Conservation (phyloP, 2,113 vertebrate genomes). For the Melanostigma gelatinosum region DNA sequence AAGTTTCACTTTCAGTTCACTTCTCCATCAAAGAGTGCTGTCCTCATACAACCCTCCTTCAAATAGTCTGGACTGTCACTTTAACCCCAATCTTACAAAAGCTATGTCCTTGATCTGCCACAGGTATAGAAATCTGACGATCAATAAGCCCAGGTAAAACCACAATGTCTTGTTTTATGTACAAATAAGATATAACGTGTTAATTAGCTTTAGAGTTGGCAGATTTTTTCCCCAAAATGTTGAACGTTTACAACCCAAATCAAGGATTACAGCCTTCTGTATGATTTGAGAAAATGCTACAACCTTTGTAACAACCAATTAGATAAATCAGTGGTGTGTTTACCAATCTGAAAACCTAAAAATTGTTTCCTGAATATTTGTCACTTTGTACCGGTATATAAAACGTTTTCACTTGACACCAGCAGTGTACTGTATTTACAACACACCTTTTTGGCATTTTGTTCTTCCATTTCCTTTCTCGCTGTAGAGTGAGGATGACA, state of each 20-base stretch:
- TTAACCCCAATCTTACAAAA: conserved; percentile 25
- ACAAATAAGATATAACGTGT: not conserved
- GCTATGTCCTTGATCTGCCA: not conserved
- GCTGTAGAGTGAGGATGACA: conserved; percentile 92
- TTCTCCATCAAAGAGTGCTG: too few relatives aligned
- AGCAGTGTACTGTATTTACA: not conserved
- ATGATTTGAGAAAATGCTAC: not conserved
- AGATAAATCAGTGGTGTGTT: not conserved
- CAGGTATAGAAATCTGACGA: not conserved
- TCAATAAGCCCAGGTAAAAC: not conserved
- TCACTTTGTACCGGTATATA: not conserved
- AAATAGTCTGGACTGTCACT: too few relatives aligned
- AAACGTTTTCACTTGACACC: not conserved
- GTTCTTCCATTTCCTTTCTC: conserved; percentile 50
- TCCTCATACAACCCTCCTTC: too few relatives aligned
- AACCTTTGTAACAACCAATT: not conserved
- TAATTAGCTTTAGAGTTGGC: not conserved
- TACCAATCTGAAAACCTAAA: not conserved
- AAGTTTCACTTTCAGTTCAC: not conserved
- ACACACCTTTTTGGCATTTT: conserved; percentile 12
- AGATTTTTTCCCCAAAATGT: not conserved
- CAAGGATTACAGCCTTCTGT: not conserved
- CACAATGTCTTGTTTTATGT: not conserved
- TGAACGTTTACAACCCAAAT: not conserved
- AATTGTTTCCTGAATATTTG: not conserved